These are phyloP conservation scores for Gyrodactylus bullatarudis DNA, from an alignment of 1,140 invertebrate genomes.

Conservation along the genomic window DNA sequence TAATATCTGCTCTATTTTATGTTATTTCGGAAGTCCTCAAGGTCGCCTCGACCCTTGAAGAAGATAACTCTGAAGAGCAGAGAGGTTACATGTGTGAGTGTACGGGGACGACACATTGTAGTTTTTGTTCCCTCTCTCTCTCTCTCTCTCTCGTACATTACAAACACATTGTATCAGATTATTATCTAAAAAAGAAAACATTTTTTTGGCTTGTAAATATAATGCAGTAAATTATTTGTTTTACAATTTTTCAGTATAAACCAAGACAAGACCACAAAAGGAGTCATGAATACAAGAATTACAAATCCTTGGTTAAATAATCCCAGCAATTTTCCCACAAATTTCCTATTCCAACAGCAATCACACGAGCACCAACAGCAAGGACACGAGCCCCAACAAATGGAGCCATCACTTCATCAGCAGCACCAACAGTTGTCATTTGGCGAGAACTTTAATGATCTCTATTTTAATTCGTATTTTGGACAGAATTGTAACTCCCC, in stretches of 20 bases:
- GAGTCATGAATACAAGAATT: neutral
- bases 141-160: no score
- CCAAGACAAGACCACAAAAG: no score
- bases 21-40: no score
- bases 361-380: neutral
- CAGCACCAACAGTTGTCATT: neutral
- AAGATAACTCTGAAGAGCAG: no score
- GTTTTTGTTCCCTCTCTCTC: no score
- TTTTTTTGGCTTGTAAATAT: neutral
- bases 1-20: no score
- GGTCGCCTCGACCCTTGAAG: no score
- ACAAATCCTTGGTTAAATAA: neutral
- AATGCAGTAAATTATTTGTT: neutral
- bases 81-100: no score
- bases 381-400: neutral
- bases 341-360: neutral
- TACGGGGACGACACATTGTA: no score
- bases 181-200: no score
- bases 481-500: neutral
- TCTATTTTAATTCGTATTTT: neutral
- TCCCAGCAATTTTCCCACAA: neutral
- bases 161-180: no score
- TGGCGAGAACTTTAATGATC: neutral
- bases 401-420: neutral
- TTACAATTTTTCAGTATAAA: no score